A percentile compares a stretch with the other conserved stretches of the same genome.
Evolutionary conservation across 2,113 vertebrate genomes (phyloP).

Genomic region (Gallinago jamesoni): DNA sequence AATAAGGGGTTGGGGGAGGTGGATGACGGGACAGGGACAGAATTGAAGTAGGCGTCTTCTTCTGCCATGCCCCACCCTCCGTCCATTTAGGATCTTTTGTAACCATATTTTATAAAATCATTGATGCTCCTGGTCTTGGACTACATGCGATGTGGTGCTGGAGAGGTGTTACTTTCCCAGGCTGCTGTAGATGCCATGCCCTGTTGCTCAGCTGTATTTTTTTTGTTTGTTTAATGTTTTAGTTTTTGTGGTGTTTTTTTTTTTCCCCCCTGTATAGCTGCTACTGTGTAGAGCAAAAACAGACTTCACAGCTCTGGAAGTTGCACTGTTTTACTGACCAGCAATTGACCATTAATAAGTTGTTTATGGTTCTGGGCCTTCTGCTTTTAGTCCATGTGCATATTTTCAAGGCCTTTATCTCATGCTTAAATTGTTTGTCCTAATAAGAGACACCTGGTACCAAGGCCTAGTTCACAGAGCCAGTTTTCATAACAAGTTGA

Average conservation of each 20-base stretch:
- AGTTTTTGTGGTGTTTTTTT: too few species aligned
- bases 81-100: not conserved
- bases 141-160: not conserved
- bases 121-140: not conserved
- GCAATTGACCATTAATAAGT: not conserved
- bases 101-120: not conserved
- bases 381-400: not conserved
- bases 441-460: not conserved
- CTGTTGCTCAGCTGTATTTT: not conserved
- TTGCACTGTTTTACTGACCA: not conserved
- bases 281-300: not conserved
- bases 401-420: not conserved
- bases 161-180: not conserved
- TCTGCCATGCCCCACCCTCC: fast-evolving
- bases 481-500: not conserved
- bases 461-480: not conserved
- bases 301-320: not conserved
- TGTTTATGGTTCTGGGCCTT: not conserved
- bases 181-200: not conserved
- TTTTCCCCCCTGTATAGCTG: not conserved
- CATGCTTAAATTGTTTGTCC: not conserved
- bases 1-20: too few species aligned
- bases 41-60: not conserved
- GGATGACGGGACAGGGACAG: not conserved
- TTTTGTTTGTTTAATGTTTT: too few species aligned